Conservation (phyloP, 2,113 vertebrate genomes). For the Eidolon helvum region DNA sequence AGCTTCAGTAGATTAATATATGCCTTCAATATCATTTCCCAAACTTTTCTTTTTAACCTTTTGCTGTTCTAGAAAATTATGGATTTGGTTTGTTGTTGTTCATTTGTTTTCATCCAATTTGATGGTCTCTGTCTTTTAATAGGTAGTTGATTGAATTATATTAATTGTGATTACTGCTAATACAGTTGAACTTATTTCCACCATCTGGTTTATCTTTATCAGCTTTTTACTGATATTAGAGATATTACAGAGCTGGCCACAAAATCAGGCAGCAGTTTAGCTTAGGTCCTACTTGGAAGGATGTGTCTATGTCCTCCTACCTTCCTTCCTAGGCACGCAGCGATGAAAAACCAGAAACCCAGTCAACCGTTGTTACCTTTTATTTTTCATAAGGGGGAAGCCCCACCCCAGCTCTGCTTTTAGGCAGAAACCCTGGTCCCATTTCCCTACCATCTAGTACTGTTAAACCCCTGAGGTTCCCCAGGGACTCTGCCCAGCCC, state of each 20-base stretch:
- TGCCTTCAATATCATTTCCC: neutral
- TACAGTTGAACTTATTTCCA: constrained; percentile 5
- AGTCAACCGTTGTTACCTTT: neutral
- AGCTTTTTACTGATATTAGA: neutral
- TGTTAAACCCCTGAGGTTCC: neutral
- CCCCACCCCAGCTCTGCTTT: neutral
- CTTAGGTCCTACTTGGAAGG: neutral
- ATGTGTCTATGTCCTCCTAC: rapidly evolving
- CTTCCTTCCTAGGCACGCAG: neutral
- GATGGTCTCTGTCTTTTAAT: constrained; percentile 37
- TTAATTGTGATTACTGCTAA: constrained; percentile 9
- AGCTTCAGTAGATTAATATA: neutral
- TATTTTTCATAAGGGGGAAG: neutral
- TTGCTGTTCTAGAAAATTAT: neutral
- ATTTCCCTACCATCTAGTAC: neutral
- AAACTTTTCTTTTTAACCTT: constrained; percentile 21
- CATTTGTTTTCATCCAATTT: constrained; percentile 30
- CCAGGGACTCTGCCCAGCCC: neutral
- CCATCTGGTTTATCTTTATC: neutral
- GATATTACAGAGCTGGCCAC: neutral
- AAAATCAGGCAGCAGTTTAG: neutral
- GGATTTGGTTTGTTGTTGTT: constrained; percentile 4
- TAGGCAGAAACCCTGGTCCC: neutral
- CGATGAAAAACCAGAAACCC: neutral
- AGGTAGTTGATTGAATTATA: constrained; percentile 15